phyloP scores from a whole-genome alignment of 2,888 invertebrate species.

The Tridacna crocea region DNA sequence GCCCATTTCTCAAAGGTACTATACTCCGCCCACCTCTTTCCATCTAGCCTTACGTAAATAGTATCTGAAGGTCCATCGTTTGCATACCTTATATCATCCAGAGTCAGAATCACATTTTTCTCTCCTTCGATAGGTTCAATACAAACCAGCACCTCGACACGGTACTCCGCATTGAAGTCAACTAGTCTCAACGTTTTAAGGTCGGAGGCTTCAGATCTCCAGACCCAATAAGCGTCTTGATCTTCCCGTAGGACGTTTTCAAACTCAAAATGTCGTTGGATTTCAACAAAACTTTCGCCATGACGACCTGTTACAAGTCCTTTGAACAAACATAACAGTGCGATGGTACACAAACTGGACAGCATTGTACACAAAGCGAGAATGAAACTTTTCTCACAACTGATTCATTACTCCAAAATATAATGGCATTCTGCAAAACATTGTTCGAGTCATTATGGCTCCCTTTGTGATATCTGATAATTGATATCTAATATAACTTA shows the following conservation, averaged over 20 bases:
- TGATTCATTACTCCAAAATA: no score
- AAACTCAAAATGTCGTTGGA: constrained; percentile 51
- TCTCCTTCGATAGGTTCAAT: constrained; percentile 30
- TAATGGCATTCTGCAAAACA: no score
- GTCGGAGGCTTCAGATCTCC: constrained; percentile 52
- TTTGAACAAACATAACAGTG: neutral
- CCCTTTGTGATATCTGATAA: no score
- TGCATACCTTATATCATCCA: constrained; percentile 53
- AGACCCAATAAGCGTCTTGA: constrained; percentile 38
- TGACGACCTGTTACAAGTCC: neutral
- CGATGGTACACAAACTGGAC: neutral
- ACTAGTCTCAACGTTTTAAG: constrained; percentile 43
- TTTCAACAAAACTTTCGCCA: constrained; percentile 35
- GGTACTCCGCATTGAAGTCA: constrained; percentile 32
- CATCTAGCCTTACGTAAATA: constrained; percentile 40
- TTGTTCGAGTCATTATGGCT: no score
- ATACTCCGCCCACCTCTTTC: constrained; percentile 28
- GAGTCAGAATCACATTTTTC: constrained; percentile 19
- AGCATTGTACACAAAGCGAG: no score
- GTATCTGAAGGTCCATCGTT: constrained; percentile 54
- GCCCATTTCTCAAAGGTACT: constrained; percentile 51
- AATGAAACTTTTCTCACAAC: no score
- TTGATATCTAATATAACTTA: no score
- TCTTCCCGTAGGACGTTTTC: constrained; percentile 32
- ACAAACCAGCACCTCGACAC: constrained; percentile 44